These are phyloP conservation scores for Pandion haliaetus DNA, from an alignment of 2,113 vertebrate species.

Conservation along the genomic window DNA sequence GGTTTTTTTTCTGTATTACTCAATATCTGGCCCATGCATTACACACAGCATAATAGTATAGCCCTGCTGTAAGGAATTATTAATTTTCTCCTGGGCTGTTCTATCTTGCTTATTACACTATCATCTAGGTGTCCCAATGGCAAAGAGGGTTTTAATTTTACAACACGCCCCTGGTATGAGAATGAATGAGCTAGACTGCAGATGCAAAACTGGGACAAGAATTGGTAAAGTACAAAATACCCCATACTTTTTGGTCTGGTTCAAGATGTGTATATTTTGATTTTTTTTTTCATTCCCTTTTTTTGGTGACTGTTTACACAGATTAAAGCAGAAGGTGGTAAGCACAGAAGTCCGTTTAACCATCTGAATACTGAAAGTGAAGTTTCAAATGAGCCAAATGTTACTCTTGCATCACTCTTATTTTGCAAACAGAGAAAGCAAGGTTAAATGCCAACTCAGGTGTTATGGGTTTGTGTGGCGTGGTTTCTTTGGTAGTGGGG, in stretches of 20 bases:
- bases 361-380: neutral
- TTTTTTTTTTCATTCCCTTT: neutral
- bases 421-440: neutral
- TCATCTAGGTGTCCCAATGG: neutral
- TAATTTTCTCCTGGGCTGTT: neutral
- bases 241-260: neutral
- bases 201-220: neutral
- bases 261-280: neutral
- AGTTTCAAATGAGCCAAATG: neutral
- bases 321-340: neutral
- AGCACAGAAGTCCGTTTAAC: neutral
- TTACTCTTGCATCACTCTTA: neutral
- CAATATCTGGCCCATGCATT: neutral
- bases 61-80: neutral
- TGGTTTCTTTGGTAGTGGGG: too few species aligned
- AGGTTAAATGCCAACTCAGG: neutral
- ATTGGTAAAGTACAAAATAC: neutral
- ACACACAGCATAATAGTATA: neutral
- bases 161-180: fast-evolving
- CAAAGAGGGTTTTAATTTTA: neutral
- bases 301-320: neutral
- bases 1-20: neutral
- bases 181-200: neutral
- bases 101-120: neutral
- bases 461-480: too few species aligned